Evolutionary conservation across 2,888 invertebrate species (phyloP).

Genomic region (Danaus chrysippus): DNA sequence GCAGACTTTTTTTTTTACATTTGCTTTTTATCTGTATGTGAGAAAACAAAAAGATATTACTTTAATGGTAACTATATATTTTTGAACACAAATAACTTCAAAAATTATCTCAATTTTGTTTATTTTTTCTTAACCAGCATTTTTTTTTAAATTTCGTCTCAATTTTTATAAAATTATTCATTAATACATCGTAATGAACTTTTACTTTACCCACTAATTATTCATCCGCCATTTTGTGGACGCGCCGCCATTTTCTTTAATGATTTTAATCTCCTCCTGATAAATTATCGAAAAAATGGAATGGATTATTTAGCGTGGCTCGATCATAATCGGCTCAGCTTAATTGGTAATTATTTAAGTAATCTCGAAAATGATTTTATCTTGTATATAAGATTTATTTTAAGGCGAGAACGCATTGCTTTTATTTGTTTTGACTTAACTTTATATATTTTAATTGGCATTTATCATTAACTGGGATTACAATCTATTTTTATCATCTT

Average conservation of each 20-base stretch:
- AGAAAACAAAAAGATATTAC: slow-evolving; percentile 69
- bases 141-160: neutral
- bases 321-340: slow-evolving; percentile 59
- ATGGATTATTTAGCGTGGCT: slow-evolving; percentile 63
- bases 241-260: slow-evolving; percentile 52
- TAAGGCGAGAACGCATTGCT: slow-evolving; percentile 5
- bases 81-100: slow-evolving; percentile 55
- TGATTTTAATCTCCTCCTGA: slow-evolving; percentile 63
- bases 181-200: neutral
- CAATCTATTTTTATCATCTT: too few relatives aligned
- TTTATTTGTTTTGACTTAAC: neutral
- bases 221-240: slow-evolving; percentile 58
- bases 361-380: slow-evolving; percentile 42
- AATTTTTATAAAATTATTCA: neutral
- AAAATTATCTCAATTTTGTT: too few relatives aligned
- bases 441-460: neutral
- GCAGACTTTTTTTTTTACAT: slow-evolving; percentile 46
- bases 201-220: slow-evolving; percentile 36
- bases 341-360: slow-evolving; percentile 65
- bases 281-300: slow-evolving; percentile 70
- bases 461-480: neutral
- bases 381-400: slow-evolving; percentile 33
- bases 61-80: slow-evolving; percentile 59
- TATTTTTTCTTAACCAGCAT: neutral
- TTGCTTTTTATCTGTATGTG: slow-evolving; percentile 50